Evolutionary conservation across 2,113 vertebrate genomes (phyloP).

Genomic region (Loxodonta africana): DNA sequence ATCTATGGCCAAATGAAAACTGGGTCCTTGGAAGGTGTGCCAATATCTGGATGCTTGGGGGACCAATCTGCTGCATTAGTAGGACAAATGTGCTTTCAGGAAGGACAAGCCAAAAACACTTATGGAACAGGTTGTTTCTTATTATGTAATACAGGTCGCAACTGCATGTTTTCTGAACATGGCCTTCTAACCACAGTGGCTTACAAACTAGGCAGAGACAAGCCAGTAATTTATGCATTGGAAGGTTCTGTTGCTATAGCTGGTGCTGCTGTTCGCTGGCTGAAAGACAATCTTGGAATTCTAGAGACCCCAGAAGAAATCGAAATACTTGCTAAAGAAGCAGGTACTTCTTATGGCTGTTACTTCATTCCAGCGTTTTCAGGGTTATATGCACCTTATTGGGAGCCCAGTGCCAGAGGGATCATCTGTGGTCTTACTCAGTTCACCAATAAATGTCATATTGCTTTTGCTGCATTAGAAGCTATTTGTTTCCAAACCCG

Average conservation of each 20-base stretch:
- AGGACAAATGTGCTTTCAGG: constrained; percentile 97
- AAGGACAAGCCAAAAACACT: constrained; percentile 98
- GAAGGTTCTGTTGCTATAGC: constrained; percentile 98
- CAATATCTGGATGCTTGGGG: constrained; percentile 97
- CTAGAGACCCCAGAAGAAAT: constrained; percentile 91
- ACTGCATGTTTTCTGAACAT: constrained; percentile 95
- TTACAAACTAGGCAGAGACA: constrained; percentile 94
- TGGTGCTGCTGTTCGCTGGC: constrained; percentile 96
- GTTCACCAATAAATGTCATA: constrained; percentile 97
- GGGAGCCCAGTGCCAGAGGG: constrained; percentile 97
- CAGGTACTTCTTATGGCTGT: constrained; percentile 95
- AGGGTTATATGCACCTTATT: constrained; percentile 97
- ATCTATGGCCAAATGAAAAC: constrained; percentile 95
- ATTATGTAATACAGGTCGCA: constrained; percentile 95
- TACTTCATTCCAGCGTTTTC: constrained; percentile 99
- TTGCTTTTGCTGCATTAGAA: constrained; percentile 97
- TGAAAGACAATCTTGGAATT: constrained; percentile 97
- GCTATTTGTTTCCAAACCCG: constrained; percentile 97
- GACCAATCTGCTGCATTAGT: constrained; percentile 98
- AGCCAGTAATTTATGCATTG: constrained; percentile 94
- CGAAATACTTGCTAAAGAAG: constrained; percentile 93
- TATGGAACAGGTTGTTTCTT: constrained; percentile 98
- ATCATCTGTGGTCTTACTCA: constrained; percentile 99
- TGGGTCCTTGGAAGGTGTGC: constrained; percentile 92
- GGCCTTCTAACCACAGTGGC: constrained; percentile 97